Evolutionary conservation across 2,888 invertebrate species (phyloP), one percentile per base, ranked within the genome.

Genomic region (Drosophila gaucha): DNA sequence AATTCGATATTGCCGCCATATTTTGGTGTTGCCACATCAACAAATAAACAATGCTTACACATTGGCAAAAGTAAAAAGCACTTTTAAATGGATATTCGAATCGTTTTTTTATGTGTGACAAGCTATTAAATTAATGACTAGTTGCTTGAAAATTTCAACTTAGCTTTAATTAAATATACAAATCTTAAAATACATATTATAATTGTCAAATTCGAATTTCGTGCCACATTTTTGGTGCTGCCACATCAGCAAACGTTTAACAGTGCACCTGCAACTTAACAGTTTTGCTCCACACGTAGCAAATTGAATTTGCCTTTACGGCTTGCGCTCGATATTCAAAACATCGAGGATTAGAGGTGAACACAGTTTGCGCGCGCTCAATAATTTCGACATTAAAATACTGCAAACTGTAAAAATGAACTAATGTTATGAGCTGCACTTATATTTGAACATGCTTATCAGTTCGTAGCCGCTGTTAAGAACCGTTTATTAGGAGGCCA

Each of bases 21-120:
- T 28, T 28, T 5, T 6, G 26, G 26, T 26, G 28, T 9, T 28
- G 28, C 28, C 28, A 28, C 28, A 28, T 28, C n/a, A n/a, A n/a
- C n/a, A n/a, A n/a, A n/a, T n/a, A n/a, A n/a, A n/a, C n/a, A n/a
- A n/a, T n/a, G n/a, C n/a, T n/a, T n/a, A n/a, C n/a, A n/a, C n/a
- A n/a, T n/a, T n/a, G n/a, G n/a, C n/a, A 44, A 78, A 82, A 82
- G 85, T 85, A 82, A 82, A 82, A 67, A 65, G 78, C 85, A 83
- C 83, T 82, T 82, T 85, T 80, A 82, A 80, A 80, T 78, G 80
- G 62, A 80, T 49, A 12, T 26, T 9, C 18, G 28, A 20, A 16
- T 57, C n/a, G 49, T 0, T 36, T 55, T 36, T 31, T 5, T 6
- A 6, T 9, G 8, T n/a, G n/a, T n/a, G n/a, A n/a, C n/a, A n/a